Evolutionary conservation across 1,140 invertebrate genomes (phyloP).

Genomic region (Calliopsis andreniformis): DNA sequence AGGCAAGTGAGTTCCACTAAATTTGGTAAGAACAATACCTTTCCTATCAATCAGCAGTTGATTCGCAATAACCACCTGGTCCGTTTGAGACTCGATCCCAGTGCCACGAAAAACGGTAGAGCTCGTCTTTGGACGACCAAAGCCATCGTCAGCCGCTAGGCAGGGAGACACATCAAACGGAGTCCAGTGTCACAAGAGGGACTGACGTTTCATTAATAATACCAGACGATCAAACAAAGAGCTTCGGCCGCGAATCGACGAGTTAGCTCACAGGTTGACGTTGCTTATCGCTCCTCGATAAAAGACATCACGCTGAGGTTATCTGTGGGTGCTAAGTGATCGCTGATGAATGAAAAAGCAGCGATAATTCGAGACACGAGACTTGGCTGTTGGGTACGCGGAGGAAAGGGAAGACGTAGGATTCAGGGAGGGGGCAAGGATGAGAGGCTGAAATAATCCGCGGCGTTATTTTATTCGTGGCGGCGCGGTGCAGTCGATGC

Average conservation of each 20-base stretch:
- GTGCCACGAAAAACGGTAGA: too few relatives aligned
- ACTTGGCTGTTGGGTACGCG: not conserved
- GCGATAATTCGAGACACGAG: conserved; percentile 17
- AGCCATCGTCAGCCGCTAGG: not conserved
- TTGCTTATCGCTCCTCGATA: not conserved
- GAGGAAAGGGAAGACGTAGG: conserved; percentile 5
- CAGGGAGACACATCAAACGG: conserved; percentile 12
- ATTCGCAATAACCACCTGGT: too few relatives aligned
- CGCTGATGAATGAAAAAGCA: not conserved
- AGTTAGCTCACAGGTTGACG: not conserved
- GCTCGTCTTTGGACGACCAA: not conserved
- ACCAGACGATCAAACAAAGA: not conserved
- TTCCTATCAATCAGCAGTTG: too few relatives aligned
- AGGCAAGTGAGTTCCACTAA: too few relatives aligned
- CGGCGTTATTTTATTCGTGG: conserved; percentile 70
- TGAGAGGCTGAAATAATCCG: conserved; percentile 55
- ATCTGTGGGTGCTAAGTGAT: not conserved
- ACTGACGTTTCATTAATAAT: conserved; percentile 3
- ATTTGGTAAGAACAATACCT: too few relatives aligned
- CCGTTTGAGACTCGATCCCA: too few relatives aligned
- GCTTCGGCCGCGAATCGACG: not conserved
- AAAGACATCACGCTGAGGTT: not conserved
- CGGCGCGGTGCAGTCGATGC: conserved; percentile 67
- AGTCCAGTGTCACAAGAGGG: not conserved
- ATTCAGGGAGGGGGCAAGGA: not conserved